Conservation (phyloP, 2,113 vertebrate genomes). For the Alouatta palliata region DNA sequence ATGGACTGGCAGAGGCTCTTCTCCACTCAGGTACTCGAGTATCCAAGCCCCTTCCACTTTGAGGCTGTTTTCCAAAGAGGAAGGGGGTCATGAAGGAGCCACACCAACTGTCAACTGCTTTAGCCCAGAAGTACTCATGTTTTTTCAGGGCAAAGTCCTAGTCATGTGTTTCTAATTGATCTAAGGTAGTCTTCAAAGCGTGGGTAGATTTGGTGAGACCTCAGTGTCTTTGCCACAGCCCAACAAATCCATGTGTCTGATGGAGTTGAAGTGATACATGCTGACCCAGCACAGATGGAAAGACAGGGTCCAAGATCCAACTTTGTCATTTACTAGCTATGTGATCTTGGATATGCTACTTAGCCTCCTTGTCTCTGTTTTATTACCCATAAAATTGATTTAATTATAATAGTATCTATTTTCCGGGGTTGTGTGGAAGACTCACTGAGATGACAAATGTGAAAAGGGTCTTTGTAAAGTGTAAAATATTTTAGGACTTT, state of each 20-base stretch:
- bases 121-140: background rate
- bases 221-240: background rate
- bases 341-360: background rate
- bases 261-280: background rate
- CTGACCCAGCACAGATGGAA: background rate
- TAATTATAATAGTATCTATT: background rate
- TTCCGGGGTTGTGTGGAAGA: background rate
- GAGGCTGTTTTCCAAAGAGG: background rate
- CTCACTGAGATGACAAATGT: background rate
- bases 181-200: background rate
- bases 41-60: background rate
- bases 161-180: background rate
- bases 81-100: background rate
- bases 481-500: background rate
- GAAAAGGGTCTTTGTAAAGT: background rate
- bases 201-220: too few relatives aligned
- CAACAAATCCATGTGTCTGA: background rate
- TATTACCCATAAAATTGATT: background rate
- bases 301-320: background rate
- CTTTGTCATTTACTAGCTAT: background rate
- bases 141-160: background rate
- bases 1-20: background rate
- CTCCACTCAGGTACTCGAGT: background rate
- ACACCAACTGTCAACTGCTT: background rate
- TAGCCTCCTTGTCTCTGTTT: background rate